Evolutionary conservation across 2,113 vertebrate genomes (phyloP), one percentile per base, ranked within the genome.

Genomic region (Hydropotes inermis): DNA sequence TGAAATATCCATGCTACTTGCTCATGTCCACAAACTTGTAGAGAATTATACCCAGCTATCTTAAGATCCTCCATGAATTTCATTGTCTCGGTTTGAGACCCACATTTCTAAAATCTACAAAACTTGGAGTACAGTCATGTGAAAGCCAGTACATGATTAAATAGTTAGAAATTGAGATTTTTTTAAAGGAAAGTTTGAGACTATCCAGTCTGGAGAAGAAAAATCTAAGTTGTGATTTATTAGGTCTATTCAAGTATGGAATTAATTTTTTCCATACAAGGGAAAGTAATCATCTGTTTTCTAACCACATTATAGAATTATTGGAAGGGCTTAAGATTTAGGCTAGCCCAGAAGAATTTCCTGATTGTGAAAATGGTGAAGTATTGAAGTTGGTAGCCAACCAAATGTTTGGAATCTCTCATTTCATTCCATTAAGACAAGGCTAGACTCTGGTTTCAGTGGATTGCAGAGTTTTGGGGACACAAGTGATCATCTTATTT

Each of bases 141-240:
- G 23, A 95, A 93, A 95, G 52, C 45, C 23, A n/a, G 78, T 54
- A 21, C 2, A 70, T 61, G 55, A 78, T 83, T 90, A 76, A 94
- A 87, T 58, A 87, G 57, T 88, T 91, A 67, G 61, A 94, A 95
- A 87, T 3, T 67, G 81, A 90, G 21, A 61, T 61, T 97, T 95
- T 93, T 45, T 78, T 8, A 78, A 93, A 89, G 96, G 43, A 96
- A 93, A 84, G 30, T 82, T 79, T 55, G 27, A 54, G 45, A 74
- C 58, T 87, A 39, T 93, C 79, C 61, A 90, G 3, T 61, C 43
- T 86, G 23, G 45, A 88, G 83, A 74, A 95, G 43, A 94, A 97
- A 74, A 97, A 91, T 60, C 74, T 91, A 93, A 98, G 78, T 61
- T 97, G 79, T 97, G 87, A 97, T 95, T 97, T 98, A 96, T 97